A percentile compares a stretch with the other conserved stretches of the same genome.
Evolutionary conservation across 2,888 invertebrate species (phyloP).

Genomic region (Campoletis raptor): DNA sequence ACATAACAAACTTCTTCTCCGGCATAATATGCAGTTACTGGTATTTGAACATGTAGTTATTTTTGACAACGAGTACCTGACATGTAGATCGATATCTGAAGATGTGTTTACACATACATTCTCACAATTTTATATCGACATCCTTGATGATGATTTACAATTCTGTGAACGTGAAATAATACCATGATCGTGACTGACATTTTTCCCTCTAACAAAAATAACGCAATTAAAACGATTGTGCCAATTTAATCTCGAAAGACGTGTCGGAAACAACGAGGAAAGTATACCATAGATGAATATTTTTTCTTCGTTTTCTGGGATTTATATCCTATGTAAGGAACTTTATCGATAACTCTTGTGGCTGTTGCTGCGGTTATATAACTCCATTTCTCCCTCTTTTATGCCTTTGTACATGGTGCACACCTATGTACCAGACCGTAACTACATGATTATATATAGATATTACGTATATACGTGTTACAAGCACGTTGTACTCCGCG

Average conservation of each 20-base stretch:
- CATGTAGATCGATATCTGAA: neutral
- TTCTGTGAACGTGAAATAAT: slow-evolving; percentile 44
- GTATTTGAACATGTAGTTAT: neutral
- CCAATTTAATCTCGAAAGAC: slow-evolving; percentile 17
- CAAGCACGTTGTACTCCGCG: slow-evolving; percentile 30
- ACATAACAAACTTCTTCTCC: neutral
- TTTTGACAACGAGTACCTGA: neutral
- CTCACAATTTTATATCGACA: slow-evolving; percentile 1
- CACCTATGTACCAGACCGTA: slow-evolving; percentile 11
- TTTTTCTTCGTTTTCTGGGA: slow-evolving; percentile 23
- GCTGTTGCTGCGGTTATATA: slow-evolving; percentile 48
- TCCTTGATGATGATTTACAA: slow-evolving; percentile 47
- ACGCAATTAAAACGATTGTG: neutral
- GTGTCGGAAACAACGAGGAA: slow-evolving; percentile 16
- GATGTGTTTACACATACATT: neutral
- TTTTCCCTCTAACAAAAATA: slow-evolving; percentile 2
- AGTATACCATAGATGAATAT: slow-evolving; percentile 15
- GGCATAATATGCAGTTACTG: slow-evolving; percentile 12
- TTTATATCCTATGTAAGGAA: slow-evolving; percentile 37
- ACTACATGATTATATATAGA: slow-evolving; percentile 18
- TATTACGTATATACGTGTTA: neutral
- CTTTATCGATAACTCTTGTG: slow-evolving; percentile 46
- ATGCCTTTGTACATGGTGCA: slow-evolving; percentile 9
- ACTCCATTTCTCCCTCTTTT: slow-evolving; percentile 28
- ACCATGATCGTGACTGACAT: neutral